These are phyloP conservation scores for Aspidiotus rigidus DNA, from an alignment of 2,888 invertebrate species.

Conservation along the genomic window DNA sequence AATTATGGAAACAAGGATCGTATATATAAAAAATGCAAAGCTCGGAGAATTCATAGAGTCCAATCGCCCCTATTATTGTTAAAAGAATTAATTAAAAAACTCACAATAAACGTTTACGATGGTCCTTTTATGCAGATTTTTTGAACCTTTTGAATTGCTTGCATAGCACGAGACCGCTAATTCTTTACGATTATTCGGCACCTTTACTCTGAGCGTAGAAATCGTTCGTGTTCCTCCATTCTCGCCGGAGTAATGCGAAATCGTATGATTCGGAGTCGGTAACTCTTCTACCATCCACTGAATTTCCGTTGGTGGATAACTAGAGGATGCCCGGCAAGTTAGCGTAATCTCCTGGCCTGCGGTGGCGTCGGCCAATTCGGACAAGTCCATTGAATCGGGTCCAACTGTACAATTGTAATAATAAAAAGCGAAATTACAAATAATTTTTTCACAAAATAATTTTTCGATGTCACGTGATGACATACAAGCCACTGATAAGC, in stretches of 20 bases:
- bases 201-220: constrained; percentile 78
- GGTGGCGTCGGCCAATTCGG: constrained; percentile 76
- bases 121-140: constrained; percentile 77
- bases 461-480: constrained; percentile 40
- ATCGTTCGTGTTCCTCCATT: constrained; percentile 52
- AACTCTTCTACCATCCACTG: constrained; percentile 76
- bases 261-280: constrained; percentile 59
- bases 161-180: constrained; percentile 85
- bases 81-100: not conserved
- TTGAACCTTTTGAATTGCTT: constrained; percentile 75
- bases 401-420: constrained; percentile 67
- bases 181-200: constrained; percentile 67
- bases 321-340: constrained; percentile 78
- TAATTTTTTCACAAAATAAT: not conserved
- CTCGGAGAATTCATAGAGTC: too few relatives aligned
- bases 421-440: not conserved
- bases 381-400: constrained; percentile 78
- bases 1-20: too few relatives aligned
- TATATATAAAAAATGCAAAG: too few relatives aligned
- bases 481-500: constrained; percentile 86
- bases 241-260: not conserved
- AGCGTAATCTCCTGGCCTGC: constrained; percentile 83
- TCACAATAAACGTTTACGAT: constrained; percentile 5
- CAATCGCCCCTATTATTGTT: too few relatives aligned
- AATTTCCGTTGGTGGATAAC: constrained; percentile 79